Conservation (phyloP, 2,888 invertebrate species). For the Aethes cnicana region DNA sequence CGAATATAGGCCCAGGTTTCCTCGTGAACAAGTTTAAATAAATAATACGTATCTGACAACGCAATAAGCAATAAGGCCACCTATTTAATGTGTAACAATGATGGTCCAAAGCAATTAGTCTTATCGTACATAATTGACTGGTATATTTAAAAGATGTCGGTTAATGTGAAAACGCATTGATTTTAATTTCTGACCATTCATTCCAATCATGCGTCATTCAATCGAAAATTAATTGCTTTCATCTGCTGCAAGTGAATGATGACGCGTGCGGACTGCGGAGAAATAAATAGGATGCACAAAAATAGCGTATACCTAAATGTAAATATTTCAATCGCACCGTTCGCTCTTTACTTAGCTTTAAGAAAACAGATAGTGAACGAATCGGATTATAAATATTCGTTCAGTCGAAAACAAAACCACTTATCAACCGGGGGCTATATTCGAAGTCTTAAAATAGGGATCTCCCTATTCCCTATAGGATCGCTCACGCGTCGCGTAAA, state of each 20-base stretch:
- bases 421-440: conserved; percentile 53
- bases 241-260: conserved; percentile 67
- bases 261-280: conserved; percentile 58
- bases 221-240: conserved; percentile 71
- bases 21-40: no score
- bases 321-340: conserved; percentile 66
- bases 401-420: conserved; percentile 64
- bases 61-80: no score
- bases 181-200: conserved; percentile 43
- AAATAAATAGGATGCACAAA: conserved; percentile 67
- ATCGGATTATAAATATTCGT: conserved; percentile 71
- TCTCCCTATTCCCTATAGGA: no score
- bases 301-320: conserved; percentile 72
- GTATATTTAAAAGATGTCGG: conserved; percentile 17
- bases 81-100: conserved; percentile 1
- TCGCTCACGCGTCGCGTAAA: no score
- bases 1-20: no score
- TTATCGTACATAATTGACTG: conserved; percentile 18
- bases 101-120: conserved; percentile 1
- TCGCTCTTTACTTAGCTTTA: conserved; percentile 67
- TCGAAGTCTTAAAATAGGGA: no score
- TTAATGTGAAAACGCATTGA: conserved; percentile 15
- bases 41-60: no score
- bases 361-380: conserved; percentile 73
- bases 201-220: conserved; percentile 70